These are phyloP conservation scores for Brachionus angularis DNA, from an alignment of 1,140 invertebrate genomes.

Conservation along the genomic window DNA sequence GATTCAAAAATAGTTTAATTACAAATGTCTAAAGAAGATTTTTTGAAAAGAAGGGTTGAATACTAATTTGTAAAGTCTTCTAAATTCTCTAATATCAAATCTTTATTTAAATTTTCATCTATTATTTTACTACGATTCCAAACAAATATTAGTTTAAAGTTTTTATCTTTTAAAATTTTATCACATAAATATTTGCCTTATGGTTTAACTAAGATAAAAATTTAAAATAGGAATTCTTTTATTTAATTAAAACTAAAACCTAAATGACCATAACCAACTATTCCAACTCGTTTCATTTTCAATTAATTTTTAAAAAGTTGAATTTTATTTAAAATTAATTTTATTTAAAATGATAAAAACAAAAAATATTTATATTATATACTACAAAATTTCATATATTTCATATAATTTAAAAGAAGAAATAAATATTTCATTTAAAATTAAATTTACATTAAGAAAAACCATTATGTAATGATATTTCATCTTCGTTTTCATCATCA, in stretches of 20 bases:
- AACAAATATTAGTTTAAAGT: slow-evolving; percentile 29
- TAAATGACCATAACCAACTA: slow-evolving; percentile 61
- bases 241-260: slow-evolving; percentile 53
- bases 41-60: background rate
- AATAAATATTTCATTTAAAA: no score
- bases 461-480: no score
- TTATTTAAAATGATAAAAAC: no score
- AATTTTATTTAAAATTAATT: no score
- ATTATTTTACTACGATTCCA: slow-evolving; percentile 24
- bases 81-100: slow-evolving; percentile 44
- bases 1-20: slow-evolving; percentile 6
- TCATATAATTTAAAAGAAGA: no score
- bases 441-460: no score
- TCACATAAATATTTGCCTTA: background rate
- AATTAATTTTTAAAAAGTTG: background rate
- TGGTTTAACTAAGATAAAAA: slow-evolving; percentile 42
- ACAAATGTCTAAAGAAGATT: background rate
- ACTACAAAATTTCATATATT: no score
- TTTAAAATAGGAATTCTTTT: slow-evolving; percentile 31
- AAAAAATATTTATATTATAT: no score
- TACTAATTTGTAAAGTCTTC: slow-evolving; percentile 30
- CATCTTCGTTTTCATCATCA: no score
- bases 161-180: background rate
- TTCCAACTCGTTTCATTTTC: slow-evolving; percentile 54
- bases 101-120: background rate